A percentile compares a stretch with the other conserved stretches of the same genome.
phyloP scores from a whole-genome alignment of 2,797 vertebrate genomes.

The Lagocephalus sceleratus region DNA sequence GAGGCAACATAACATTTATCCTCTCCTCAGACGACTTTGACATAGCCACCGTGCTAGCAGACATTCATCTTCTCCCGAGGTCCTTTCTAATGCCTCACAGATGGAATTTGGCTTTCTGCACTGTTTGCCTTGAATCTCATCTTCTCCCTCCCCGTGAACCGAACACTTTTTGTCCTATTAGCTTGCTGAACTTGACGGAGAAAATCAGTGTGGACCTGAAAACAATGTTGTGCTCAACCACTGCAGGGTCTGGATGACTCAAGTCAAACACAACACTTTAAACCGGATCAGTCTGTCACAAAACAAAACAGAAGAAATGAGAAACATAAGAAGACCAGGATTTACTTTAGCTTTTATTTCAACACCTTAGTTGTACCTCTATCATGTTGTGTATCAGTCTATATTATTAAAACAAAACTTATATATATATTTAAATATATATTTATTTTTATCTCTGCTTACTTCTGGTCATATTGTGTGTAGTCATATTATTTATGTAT shows the following conservation, averaged over 20 bases:
- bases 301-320: slow-evolving; percentile 45
- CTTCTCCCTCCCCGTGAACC: slow-evolving; percentile 38
- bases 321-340: slow-evolving; percentile 52
- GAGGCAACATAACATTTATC: slow-evolving; percentile 24
- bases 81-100: slow-evolving; percentile 31
- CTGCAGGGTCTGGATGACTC: slow-evolving; percentile 52
- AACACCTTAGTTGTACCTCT: slow-evolving; percentile 77
- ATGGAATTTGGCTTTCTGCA: slow-evolving; percentile 28
- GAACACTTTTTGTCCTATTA: slow-evolving; percentile 53
- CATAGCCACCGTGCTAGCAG: slow-evolving; percentile 25
- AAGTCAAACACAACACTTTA: slow-evolving; percentile 44
- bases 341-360: slow-evolving; percentile 80
- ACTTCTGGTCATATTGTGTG: slow-evolving; percentile 73
- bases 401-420: slow-evolving; percentile 75
- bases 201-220: slow-evolving; percentile 50
- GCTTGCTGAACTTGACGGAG: slow-evolving; percentile 50
- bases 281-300: slow-evolving; percentile 49
- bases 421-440: slow-evolving; percentile 55
- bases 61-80: slow-evolving; percentile 36
- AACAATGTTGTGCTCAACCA: slow-evolving; percentile 45
- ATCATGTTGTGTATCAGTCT: slow-evolving; percentile 72
- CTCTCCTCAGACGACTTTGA: slow-evolving; percentile 18
- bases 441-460: slow-evolving; percentile 72
- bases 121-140: slow-evolving; percentile 56
- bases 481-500: slow-evolving; percentile 72